phyloP scores from a whole-genome alignment of 35 echinoderm and acorn worm species.

The Diadema setosum region DNA sequence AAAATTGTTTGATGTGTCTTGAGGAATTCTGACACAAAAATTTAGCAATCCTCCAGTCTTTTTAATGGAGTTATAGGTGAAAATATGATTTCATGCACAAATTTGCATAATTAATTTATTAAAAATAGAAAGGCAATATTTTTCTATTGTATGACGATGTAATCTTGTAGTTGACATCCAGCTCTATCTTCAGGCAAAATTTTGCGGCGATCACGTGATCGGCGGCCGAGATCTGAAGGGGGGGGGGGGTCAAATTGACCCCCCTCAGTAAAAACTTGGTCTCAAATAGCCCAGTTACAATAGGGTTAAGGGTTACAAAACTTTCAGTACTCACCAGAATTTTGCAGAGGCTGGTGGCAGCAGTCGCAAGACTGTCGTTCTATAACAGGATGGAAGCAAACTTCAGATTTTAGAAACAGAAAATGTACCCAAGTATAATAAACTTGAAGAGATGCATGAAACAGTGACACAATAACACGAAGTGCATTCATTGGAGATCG shows the following conservation, averaged over 20 bases:
- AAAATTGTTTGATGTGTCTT: too few relatives aligned
- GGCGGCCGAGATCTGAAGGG: not conserved
- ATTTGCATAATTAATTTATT: too few relatives aligned
- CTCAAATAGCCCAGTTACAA: not conserved
- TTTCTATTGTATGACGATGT: not conserved
- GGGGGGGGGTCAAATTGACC: too few relatives aligned
- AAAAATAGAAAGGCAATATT: too few relatives aligned
- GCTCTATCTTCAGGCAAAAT: not conserved
- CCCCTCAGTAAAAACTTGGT: not conserved
- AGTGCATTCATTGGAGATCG: not conserved
- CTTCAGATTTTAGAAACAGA: not conserved
- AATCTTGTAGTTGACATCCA: not conserved
- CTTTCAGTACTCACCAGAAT: conserved; percentile 25
- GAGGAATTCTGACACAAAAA: too few relatives aligned
- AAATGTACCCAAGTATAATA: not conserved
- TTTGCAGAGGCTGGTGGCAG: conserved; percentile 46
- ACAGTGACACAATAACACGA: not conserved
- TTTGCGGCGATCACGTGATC: not conserved
- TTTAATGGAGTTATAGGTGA: too few relatives aligned
- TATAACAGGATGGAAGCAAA: not conserved
- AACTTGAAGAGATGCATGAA: not conserved
- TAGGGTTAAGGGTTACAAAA: not conserved
- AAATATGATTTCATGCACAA: too few relatives aligned
- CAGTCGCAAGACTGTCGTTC: conserved; percentile 62
- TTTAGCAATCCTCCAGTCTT: too few relatives aligned